Conservation (phyloP, 2,113 vertebrate genomes). For the Forbesichthys agassizii region DNA sequence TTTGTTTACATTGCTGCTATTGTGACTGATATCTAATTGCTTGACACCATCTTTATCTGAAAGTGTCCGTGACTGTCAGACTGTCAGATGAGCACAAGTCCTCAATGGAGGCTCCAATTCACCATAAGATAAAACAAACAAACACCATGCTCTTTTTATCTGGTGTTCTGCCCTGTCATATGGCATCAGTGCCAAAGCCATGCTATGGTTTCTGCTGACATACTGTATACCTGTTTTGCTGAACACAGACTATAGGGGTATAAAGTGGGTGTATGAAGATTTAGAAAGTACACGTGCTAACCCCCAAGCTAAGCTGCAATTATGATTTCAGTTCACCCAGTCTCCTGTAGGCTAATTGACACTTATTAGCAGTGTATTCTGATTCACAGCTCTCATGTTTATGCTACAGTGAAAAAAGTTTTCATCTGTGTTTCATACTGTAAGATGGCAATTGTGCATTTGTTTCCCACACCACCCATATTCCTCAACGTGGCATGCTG, state of each 20-base stretch:
- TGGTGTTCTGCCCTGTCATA: slow-evolving; percentile 71
- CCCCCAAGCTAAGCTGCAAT: slow-evolving; percentile 17
- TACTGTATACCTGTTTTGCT: slow-evolving; percentile 66
- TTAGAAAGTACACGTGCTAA: slow-evolving; percentile 33
- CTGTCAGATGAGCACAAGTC: slow-evolving; percentile 42
- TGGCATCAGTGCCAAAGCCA: slow-evolving; percentile 53
- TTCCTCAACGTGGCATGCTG: slow-evolving; percentile 49
- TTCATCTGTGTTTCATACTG: slow-evolving; percentile 23
- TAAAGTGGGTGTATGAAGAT: slow-evolving; percentile 68
- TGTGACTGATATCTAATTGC: slow-evolving; percentile 14
- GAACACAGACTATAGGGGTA: slow-evolving; percentile 54
- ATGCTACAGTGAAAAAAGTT: slow-evolving; percentile 23
- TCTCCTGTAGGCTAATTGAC: neutral
- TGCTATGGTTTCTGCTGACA: slow-evolving; percentile 54
- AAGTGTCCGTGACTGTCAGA: slow-evolving; percentile 32
- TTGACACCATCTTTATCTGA: slow-evolving; percentile 22
- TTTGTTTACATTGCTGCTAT: slow-evolving; percentile 1
- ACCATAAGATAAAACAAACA: slow-evolving; percentile 34
- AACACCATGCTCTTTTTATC: slow-evolving; percentile 50
- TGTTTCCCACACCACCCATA: slow-evolving; percentile 37
- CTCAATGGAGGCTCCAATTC: slow-evolving; percentile 24
- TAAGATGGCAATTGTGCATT: slow-evolving; percentile 31
- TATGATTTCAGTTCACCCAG: neutral
- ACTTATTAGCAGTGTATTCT: slow-evolving; percentile 22
- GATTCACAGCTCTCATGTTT: slow-evolving; percentile 24